A percentile compares a stretch with the other conserved stretches of the same genome.
These are phyloP conservation scores for Cyanoliseus patagonus DNA, from an alignment of 2,113 vertebrate genomes.

Conservation along the genomic window DNA sequence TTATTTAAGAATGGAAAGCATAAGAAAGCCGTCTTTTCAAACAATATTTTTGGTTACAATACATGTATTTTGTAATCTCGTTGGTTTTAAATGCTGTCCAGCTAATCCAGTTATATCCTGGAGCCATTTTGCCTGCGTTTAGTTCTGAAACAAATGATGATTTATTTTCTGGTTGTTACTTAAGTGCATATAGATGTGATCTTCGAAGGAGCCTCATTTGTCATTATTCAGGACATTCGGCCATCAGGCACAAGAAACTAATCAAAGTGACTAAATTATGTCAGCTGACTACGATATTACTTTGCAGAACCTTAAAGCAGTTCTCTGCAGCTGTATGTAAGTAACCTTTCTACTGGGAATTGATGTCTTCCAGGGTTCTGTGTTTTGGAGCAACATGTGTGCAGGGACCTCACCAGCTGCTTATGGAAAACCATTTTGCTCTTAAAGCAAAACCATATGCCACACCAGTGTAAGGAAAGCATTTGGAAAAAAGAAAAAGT, in stretches of 20 bases:
- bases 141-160: slow-evolving; percentile 17
- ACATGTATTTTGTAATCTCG: slow-evolving; percentile 14
- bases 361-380: not conserved
- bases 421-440: slow-evolving; percentile 36
- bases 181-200: not conserved
- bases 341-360: slow-evolving; percentile 11
- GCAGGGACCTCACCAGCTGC: slow-evolving; percentile 27
- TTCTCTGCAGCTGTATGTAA: slow-evolving; percentile 20
- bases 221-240: slow-evolving; percentile 9
- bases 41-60: slow-evolving; percentile 31
- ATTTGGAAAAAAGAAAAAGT: slow-evolving; percentile 43
- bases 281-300: slow-evolving; percentile 15
- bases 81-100: slow-evolving; percentile 39
- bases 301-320: not conserved
- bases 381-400: not conserved
- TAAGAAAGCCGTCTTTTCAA: not conserved
- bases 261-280: slow-evolving; percentile 47
- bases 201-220: not conserved
- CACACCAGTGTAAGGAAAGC: slow-evolving; percentile 15
- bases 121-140: slow-evolving; percentile 1
- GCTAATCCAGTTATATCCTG: slow-evolving; percentile 6
- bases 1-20: slow-evolving; percentile 3
- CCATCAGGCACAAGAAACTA: slow-evolving; percentile 31
- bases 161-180: slow-evolving; percentile 44
- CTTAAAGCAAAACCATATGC: slow-evolving; percentile 69